Evolutionary conservation across 2,797 vertebrate genomes (phyloP).

Genomic region (Chromobotia macracanthus): DNA sequence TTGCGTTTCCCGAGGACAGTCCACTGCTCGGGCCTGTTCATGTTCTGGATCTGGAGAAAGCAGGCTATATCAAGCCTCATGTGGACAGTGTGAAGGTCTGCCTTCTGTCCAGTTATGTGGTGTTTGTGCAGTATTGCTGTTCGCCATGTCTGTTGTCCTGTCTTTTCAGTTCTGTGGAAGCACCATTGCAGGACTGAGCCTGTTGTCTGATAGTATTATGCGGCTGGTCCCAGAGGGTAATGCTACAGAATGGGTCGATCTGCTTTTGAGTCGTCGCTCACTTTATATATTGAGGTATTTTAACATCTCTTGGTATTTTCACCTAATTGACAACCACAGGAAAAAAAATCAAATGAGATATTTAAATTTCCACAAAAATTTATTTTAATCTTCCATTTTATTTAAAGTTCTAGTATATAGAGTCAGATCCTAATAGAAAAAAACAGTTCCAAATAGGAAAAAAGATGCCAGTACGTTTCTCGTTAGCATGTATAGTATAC

Average conservation of each 20-base stretch:
- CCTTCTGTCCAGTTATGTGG: neutral
- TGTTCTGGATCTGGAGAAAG: constrained; percentile 85
- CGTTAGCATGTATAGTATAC: too few species aligned
- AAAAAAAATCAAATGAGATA: too few species aligned
- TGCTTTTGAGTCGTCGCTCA: constrained; percentile 81
- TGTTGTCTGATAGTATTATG: constrained; percentile 88
- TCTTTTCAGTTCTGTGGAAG: constrained; percentile 87
- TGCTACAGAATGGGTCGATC: constrained; percentile 75
- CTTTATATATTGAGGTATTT: constrained; percentile 87
- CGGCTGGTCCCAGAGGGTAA: constrained; percentile 79
- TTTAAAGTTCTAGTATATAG: too few species aligned
- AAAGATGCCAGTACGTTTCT: too few species aligned
- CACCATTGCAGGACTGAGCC: constrained; percentile 86
- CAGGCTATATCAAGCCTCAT: constrained; percentile 87
- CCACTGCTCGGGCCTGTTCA: constrained; percentile 82
- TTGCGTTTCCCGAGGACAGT: constrained; percentile 76
- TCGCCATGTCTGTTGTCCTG: neutral
- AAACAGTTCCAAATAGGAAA: too few species aligned
- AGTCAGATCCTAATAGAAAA: too few species aligned
- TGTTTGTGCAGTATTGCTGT: neutral
- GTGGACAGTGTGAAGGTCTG: constrained; percentile 89
- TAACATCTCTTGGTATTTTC: neutral
- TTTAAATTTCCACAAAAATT: too few species aligned
- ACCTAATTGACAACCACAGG: neutral
- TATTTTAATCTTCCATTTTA: too few species aligned